phyloP scores from a whole-genome alignment of 2,113 vertebrate genomes.

The Rutilus rutilus region DNA sequence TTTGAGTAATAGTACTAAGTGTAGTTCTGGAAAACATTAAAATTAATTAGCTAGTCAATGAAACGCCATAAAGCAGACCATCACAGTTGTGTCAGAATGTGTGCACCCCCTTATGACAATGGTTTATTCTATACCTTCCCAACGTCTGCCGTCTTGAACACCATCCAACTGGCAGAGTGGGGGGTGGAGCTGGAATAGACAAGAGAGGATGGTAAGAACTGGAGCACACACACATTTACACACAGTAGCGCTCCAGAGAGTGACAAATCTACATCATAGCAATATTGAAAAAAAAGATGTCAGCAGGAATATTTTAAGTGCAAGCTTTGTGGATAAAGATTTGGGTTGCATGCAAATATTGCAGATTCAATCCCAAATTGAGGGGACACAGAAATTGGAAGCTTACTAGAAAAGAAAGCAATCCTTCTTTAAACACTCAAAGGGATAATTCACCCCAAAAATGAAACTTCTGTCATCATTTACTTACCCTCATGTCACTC shows the following conservation, averaged over 20 bases:
- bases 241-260: neutral
- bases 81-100: conserved; percentile 16
- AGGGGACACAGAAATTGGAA: neutral
- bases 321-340: neutral
- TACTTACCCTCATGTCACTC: neutral
- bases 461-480: neutral
- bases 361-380: neutral
- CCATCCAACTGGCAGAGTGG: conserved; percentile 64
- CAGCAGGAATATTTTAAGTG: neutral
- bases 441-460: neutral
- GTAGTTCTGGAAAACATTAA: neutral
- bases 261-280: neutral
- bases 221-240: neutral
- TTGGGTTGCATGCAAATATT: neutral
- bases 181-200: conserved; percentile 50
- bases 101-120: conserved; percentile 14
- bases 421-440: neutral
- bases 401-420: neutral
- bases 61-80: neutral
- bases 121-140: conserved; percentile 61
- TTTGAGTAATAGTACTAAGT: neutral
- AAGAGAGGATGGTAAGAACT: conserved; percentile 32
- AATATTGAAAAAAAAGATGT: neutral
- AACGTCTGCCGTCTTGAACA: conserved; percentile 68
- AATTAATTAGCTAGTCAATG: conserved; percentile 1